A percentile compares a stretch with the other conserved stretches of the same genome.
These are phyloP conservation scores for Pangasius krempfi DNA, from an alignment of 2,797 vertebrate genomes.

Conservation along the genomic window DNA sequence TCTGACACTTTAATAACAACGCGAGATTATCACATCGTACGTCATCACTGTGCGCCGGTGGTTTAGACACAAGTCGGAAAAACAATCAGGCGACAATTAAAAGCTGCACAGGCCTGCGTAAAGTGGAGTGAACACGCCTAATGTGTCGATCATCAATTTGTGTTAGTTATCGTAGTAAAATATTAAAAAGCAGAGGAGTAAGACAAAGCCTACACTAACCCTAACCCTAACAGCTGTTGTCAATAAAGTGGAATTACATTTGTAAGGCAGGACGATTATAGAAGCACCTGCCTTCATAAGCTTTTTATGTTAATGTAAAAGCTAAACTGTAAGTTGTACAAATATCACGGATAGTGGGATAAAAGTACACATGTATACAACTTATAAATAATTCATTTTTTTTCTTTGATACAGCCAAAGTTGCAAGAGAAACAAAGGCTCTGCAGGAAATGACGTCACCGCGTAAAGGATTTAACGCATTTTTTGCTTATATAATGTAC, in stretches of 20 bases:
- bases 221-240: neutral
- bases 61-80: no score
- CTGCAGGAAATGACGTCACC: neutral
- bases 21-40: no score
- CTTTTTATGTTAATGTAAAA: neutral
- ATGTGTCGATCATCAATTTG: neutral
- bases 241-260: neutral
- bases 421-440: neutral
- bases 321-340: neutral
- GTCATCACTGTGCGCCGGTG: neutral
- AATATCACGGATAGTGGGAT: neutral
- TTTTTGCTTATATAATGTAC: neutral
- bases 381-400: neutral
- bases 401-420: no score
- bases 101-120: neutral
- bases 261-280: neutral
- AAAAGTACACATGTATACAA: neutral
- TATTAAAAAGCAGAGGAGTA: neutral
- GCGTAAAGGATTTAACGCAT: neutral
- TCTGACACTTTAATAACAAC: neutral
- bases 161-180: neutral
- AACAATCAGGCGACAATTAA: neutral
- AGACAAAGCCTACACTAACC: neutral
- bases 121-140: neutral
- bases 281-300: neutral